Evolutionary conservation across 2,888 invertebrate genomes (phyloP).

Genomic region (Bimastos eiseni): DNA sequence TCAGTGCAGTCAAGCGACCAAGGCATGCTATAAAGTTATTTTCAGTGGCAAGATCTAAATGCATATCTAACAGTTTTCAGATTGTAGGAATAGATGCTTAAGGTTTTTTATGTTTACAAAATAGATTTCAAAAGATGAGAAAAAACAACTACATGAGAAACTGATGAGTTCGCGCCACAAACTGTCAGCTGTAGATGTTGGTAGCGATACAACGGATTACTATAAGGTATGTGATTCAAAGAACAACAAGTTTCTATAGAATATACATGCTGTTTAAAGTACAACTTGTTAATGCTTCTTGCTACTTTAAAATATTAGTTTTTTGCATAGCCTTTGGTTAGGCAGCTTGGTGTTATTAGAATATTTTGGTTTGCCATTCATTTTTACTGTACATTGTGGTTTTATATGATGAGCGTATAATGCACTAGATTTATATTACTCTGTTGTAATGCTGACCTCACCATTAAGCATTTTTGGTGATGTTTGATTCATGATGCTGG

Average conservation of each 20-base stretch:
- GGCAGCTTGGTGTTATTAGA: not conserved
- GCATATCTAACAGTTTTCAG: too few species aligned
- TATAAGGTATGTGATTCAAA: constrained; percentile 41
- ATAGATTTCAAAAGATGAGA: constrained; percentile 45
- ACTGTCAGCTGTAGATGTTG: constrained; percentile 30
- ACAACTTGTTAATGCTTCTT: not conserved
- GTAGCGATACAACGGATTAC: constrained; percentile 30
- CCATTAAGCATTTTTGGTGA: not conserved
- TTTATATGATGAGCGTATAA: too few species aligned
- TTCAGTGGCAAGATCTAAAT: too few species aligned
- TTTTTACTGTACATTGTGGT: too few species aligned
- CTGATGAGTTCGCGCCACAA: constrained; percentile 35
- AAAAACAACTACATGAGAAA: constrained; percentile 44
- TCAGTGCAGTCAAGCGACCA: too few species aligned
- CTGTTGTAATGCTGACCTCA: not conserved
- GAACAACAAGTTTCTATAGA: not conserved
- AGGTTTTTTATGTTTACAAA: not conserved
- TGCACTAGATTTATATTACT: too few species aligned
- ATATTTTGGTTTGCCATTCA: not conserved
- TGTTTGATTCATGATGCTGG: not conserved
- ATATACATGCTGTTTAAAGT: not conserved
- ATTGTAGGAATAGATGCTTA: not conserved
- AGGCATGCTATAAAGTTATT: too few species aligned
- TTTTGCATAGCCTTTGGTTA: not conserved
- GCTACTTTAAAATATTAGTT: not conserved